Conservation (phyloP, 2,888 invertebrate genomes). For the Acrobasis consociella region DNA sequence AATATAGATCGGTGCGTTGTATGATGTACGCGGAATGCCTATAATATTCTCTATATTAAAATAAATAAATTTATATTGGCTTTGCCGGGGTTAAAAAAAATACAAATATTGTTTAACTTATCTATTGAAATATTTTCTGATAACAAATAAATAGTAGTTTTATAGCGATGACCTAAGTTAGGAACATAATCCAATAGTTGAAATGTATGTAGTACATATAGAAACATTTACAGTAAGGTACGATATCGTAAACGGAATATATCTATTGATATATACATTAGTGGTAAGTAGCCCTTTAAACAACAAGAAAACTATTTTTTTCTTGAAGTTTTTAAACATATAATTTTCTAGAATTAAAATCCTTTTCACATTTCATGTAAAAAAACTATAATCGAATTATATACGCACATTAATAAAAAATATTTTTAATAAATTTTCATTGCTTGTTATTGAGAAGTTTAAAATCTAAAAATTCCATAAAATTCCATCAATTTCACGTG, state of each 20-base stretch:
- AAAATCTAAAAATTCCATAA: conserved; percentile 7
- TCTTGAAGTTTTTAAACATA: no score
- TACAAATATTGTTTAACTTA: neutral
- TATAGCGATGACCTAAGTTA: conserved; percentile 5
- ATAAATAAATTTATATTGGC: neutral
- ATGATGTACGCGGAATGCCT: neutral
- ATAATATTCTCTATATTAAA: neutral
- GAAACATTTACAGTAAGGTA: neutral
- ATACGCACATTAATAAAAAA: no score
- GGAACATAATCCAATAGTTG: conserved; percentile 7
- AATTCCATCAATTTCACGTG: neutral
- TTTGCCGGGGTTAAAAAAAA: neutral
- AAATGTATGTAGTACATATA: neutral
- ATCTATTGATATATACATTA: conserved; percentile 5
- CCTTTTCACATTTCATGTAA: no score
- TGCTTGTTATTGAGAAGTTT: neutral
- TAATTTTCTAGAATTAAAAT: no score
- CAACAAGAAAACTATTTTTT: neutral
- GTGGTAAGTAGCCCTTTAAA: neutral
- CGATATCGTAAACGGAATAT: conserved; percentile 10
- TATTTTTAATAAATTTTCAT: no score
- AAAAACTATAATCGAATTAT: no score
- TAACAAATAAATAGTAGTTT: neutral
- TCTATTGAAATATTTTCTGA: neutral
- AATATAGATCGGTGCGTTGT: no score